Conservation (phyloP, 2,888 invertebrate genomes). For the Dasypogon diadema region DNA sequence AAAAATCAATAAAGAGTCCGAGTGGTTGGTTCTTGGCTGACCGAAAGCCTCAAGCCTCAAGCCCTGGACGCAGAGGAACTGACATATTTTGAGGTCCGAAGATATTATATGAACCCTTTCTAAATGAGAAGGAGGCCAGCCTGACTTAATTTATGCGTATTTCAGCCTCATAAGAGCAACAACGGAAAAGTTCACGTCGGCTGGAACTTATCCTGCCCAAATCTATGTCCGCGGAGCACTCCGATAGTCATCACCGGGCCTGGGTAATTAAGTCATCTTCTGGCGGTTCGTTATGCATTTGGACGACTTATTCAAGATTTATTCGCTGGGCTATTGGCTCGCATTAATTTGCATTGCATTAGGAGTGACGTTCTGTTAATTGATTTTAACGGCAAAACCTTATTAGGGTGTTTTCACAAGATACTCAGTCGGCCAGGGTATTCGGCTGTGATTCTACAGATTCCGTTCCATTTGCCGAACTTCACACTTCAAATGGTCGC, state of each 20-base stretch:
- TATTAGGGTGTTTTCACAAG: background rate
- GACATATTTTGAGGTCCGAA: slow-evolving; percentile 24
- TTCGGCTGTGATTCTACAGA: slow-evolving; percentile 5
- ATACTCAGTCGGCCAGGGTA: background rate
- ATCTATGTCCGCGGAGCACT: slow-evolving; percentile 15
- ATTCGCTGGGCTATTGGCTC: background rate
- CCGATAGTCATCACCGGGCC: slow-evolving; percentile 38
- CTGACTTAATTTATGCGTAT: slow-evolving; percentile 23
- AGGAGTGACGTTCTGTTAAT: slow-evolving; percentile 32
- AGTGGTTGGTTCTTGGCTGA: background rate
- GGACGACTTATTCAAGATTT: background rate
- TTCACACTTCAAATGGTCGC: slow-evolving; percentile 43
- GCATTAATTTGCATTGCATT: slow-evolving; percentile 46
- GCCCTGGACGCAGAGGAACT: no score
- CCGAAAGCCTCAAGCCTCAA: no score
- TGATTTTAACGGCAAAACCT: background rate
- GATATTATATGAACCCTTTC: background rate
- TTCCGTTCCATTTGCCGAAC: background rate
- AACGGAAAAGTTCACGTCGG: background rate
- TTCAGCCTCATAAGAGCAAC: background rate
- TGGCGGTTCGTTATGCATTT: slow-evolving; percentile 1
- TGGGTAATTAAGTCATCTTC: slow-evolving; percentile 45
- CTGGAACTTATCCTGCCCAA: slow-evolving; percentile 8
- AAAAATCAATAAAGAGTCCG: background rate
- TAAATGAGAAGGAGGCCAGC: background rate